Evolutionary conservation across 2,888 invertebrate genomes (phyloP), one percentile per base, ranked within the genome.

Genomic region (Eumacrocentrus americanus): DNA sequence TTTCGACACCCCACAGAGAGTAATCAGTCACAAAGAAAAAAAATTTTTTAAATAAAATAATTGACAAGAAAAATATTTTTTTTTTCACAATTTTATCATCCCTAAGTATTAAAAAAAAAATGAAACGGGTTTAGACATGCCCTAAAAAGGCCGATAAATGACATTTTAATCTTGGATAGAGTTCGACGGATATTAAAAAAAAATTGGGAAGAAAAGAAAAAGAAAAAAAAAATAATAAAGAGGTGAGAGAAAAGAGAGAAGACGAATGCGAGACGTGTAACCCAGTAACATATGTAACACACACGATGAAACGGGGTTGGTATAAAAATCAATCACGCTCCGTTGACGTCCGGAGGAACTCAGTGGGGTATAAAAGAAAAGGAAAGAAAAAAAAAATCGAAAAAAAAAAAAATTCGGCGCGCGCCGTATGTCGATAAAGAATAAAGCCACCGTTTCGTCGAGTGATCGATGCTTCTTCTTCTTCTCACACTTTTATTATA

Each of bases 311-410:
- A 65, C 62, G 59, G 53, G 69, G 65, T 62, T 61, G 67, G 66
- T 65, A 71, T 72, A 72, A 74, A 74, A 76, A 76, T 76, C 76
- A 76, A 76, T 76, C 76, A 76, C 71, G 65, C 62, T 62, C 58
- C 65, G 70, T 71, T 75, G 76, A 76, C 76, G 72, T 70, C 68
- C 67, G 65, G 64, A 64, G 64, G 60, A 68, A 69, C 65, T 66
- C 55, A 51, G 29, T 29, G 63, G 66, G 55, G 54, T 55, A 34
- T 67, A 18, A 37, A 38, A n/a, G n/a, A n/a, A n/a, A n/a, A n/a
- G n/a, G n/a, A n/a, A n/a, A n/a, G n/a, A n/a, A n/a, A 47, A 61
- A 66, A 66, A 62, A 61, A 63, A 58, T n/a, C n/a, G 46, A 61
- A 66, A 66, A 62, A 61, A 63, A 58, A 64, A 52, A 60, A 56